Evolutionary conservation across 2,888 invertebrate genomes (phyloP), one percentile per base, ranked within the genome.

Genomic region (Pristionchus arcanus): DNA sequence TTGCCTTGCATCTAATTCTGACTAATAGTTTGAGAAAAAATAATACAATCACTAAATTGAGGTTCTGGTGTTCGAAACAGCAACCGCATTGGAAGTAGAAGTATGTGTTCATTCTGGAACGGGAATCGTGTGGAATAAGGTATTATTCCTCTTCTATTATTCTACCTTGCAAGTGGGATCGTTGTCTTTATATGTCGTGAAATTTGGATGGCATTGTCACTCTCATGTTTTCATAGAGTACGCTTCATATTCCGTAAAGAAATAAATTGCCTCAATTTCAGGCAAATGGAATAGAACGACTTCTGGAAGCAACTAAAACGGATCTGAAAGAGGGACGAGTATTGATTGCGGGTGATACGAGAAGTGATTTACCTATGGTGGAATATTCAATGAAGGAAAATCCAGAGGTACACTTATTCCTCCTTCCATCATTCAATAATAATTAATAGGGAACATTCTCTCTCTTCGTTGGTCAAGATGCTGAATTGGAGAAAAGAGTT

Each of bases 281-380:
- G 91, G 93, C 91, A 34, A 91, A 93, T 63, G 92, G 93, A n/a
- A 91, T 93, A 5, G 91, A 85, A 9, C 91, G 92, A 2, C 68
- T 93, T 19, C 86, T 92, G 1, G 92, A 92, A 21, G 91, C 91
- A 0, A 90, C 92, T 2, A 55, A 90, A 16, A 91, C 92, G 49
- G 90, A 90, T 0, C 53, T 90, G 49, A 74, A 81, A 15, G 90
- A 71, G 34, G 87, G 87, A 15, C 53, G 87, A 74, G 87, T 88
- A 21, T 31, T 88, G 28, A 88, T 88, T 81, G 95, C 95, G 83
- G 95, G 95, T 15, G 95, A 95, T 90, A 95, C 95, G 25, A 71
- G 90, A 2, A 93, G 93, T 87, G 95, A 95, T 89, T 88, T 95
- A 63, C 95, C 95, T 55, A 95, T 95, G 95, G 91, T 95, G 9